Base-by-base conservation (phyloP, 1,140 invertebrate genomes). In the Pollicipes pollicipes region DNA sequence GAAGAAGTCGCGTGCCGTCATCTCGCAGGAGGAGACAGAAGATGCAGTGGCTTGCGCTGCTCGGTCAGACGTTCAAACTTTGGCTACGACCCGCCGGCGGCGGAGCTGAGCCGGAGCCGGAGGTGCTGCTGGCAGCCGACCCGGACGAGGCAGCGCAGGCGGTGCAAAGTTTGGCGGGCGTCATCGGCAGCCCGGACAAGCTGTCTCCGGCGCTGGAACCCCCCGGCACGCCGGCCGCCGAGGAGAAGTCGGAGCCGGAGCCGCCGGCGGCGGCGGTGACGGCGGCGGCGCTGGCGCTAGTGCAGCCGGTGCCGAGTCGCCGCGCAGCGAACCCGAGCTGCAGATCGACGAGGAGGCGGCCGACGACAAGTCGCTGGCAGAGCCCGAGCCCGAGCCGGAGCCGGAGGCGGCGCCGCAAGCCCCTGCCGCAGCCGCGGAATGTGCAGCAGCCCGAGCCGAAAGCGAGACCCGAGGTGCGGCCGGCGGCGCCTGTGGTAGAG, bases 11-110 rank as follows among this genome's bases (percentile, higher is more conserved):
- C 82, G 90, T 66, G 87, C 90, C 0, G 84, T 90, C 0, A 93
- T 93, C 74, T 93, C 90, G 0, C 90, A 93, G 80, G 91, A 93
- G 81, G 91, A 95, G 81, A 95, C 91, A 0, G 90, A 91, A 77
- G 91, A 93, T 79, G 91, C 91, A 0, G 91, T 95, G 0, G 91
- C 91, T n/a, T 2, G 91, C 90, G 13, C 78, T 95, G 8, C 78
- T 93, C 30, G 74, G 64, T 17, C 64, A 66, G 64, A 66, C 64
- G n/a, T 66, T 66, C 28, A 27, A 66, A n/a, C n/a, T 66, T 66
- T 24, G 16, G 64, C 64, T 66, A 28, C 28, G 64, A 66, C 24
- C 64, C 64, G 64, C 3, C 8, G n/a, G n/a, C 28, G 64, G 27
- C 64, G 17, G 64, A 27, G 27, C 27, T 28, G 64, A 28, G n/a